Percentiles rank a stretch among this genome's conserved stretches.
These are phyloP conservation scores for Hypena proboscidalis DNA, from an alignment of 2,888 invertebrate genomes.

Conservation along the genomic window DNA sequence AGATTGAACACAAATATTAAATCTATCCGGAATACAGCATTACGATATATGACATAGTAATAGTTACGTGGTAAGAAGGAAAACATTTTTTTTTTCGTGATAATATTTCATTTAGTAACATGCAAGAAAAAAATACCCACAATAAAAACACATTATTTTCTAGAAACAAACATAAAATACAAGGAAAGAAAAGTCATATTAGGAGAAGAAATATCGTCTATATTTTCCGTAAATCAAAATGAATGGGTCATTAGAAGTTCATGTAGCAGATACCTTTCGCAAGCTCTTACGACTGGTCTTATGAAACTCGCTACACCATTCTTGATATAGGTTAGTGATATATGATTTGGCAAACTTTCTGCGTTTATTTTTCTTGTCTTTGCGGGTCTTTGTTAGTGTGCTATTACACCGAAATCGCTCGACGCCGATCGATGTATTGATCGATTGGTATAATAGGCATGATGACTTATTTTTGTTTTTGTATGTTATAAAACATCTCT, in stretches of 20 bases:
- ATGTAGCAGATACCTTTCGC: constrained; percentile 24
- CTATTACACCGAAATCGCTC: too few species aligned
- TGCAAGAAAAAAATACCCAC: too few species aligned
- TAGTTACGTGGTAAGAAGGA: too few species aligned
- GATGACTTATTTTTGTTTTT: too few species aligned
- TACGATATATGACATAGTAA: too few species aligned
- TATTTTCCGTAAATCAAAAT: constrained; percentile 30
- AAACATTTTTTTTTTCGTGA: too few species aligned
- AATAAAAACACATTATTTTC: not conserved
- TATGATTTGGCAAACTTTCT: not conserved
- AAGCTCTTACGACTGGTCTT: constrained; percentile 18
- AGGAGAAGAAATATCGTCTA: constrained; percentile 13
- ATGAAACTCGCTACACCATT: constrained; percentile 16
- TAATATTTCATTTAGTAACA: too few species aligned
- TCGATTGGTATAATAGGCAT: too few species aligned
- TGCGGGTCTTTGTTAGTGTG: not conserved
- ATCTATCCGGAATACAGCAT: too few species aligned
- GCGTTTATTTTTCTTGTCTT: not conserved
- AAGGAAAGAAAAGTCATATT: constrained; percentile 3
- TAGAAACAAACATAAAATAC: not conserved
- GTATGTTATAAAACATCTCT: too few species aligned
- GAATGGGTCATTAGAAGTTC: constrained; percentile 30
- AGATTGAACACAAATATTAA: too few species aligned
- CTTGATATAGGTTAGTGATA: not conserved
- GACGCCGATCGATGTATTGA: too few species aligned